A percentile compares a stretch with the other conserved stretches of the same genome.
Conservation (phyloP, 2,888 invertebrate species). For the Ectemnius lituratus region DNA sequence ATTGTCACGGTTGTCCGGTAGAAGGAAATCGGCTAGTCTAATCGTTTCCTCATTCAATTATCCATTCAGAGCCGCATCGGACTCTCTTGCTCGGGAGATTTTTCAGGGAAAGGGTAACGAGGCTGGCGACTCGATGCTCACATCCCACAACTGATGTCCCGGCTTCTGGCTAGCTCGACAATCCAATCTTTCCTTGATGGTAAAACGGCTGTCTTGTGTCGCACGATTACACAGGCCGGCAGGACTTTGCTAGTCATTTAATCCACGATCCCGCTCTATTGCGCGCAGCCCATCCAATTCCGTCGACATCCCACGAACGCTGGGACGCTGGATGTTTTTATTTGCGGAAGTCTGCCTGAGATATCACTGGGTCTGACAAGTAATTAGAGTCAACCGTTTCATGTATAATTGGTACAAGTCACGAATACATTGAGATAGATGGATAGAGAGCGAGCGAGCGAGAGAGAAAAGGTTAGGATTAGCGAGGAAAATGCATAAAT, state of each 20-base stretch:
- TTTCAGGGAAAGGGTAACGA: slow-evolving; percentile 47
- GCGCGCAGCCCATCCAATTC: neutral
- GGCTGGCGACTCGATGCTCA: slow-evolving; percentile 25
- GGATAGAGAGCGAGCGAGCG: neutral
- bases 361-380: neutral
- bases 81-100: slow-evolving; percentile 27
- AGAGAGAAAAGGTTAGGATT: slow-evolving; percentile 49
- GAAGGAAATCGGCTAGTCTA: slow-evolving; percentile 42
- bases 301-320: slow-evolving; percentile 30
- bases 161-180: too few species aligned
- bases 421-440: neutral
- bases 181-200: neutral
- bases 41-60: slow-evolving; percentile 54
- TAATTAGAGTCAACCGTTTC: too few species aligned
- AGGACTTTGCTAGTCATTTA: slow-evolving; percentile 37
- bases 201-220: neutral
- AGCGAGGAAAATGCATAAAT: slow-evolving; percentile 72
- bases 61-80: slow-evolving; percentile 43
- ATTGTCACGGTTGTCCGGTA: slow-evolving; percentile 42
- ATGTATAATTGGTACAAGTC: neutral
- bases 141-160: neutral
- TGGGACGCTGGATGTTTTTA: neutral
- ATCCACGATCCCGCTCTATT: slow-evolving; percentile 30
- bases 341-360: neutral
- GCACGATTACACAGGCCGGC: neutral